A percentile compares a stretch with the other conserved stretches of the same genome.
Conservation (phyloP, 2,113 vertebrate species). For the Aleadryas rufinucha region DNA sequence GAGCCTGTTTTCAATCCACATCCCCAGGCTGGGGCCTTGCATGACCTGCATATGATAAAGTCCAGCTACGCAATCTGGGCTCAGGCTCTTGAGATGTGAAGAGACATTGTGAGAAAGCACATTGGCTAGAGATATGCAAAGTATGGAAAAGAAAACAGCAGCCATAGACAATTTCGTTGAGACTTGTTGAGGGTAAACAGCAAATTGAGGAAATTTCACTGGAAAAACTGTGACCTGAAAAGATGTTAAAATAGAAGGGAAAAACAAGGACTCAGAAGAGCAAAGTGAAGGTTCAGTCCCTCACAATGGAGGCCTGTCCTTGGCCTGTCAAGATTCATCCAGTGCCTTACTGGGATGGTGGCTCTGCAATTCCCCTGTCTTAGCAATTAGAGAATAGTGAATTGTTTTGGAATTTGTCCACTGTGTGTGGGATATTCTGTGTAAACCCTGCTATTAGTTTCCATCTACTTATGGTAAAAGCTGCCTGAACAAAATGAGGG, state of each 20-base stretch:
- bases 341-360: background rate
- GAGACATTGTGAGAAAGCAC: background rate
- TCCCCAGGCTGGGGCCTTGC: fast-evolving
- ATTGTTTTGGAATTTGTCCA: background rate
- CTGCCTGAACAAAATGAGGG: background rate
- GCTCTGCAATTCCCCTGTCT: background rate
- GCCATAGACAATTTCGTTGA: background rate
- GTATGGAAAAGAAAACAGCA: background rate
- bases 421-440: background rate
- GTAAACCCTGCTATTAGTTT: background rate
- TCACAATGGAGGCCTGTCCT: background rate
- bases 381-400: background rate
- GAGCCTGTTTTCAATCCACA: background rate
- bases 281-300: background rate
- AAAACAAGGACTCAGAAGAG: background rate
- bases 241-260: background rate
- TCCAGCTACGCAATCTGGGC: background rate
- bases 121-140: background rate
- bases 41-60: background rate
- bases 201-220: background rate
- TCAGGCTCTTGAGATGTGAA: background rate
- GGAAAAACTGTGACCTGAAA: background rate
- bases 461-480: background rate
- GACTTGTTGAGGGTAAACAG: background rate
- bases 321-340: background rate